Percentiles rank a stretch among this genome's conserved stretches.
Conservation (phyloP, 2,797 vertebrate genomes). For the Mus spretus region DNA sequence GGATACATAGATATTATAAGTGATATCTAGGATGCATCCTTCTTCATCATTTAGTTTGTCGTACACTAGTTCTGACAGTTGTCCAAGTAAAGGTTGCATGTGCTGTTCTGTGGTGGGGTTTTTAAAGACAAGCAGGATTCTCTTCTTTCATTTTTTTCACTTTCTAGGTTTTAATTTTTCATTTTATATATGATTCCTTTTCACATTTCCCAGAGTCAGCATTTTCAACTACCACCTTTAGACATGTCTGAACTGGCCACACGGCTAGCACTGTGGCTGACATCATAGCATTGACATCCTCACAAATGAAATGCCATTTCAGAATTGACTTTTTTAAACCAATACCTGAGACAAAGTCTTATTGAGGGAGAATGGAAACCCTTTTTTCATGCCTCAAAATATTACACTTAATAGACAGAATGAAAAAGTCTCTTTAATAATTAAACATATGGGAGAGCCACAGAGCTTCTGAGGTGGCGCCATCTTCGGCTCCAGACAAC, state of each 20-base stretch:
- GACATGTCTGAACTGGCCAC: not conserved
- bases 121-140: not conserved
- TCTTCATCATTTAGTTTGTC: not conserved
- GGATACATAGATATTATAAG: not conserved
- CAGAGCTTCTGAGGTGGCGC: too few species aligned
- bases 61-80: not conserved
- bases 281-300: not conserved
- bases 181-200: not conserved
- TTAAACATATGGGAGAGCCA: not conserved
- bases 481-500: too few species aligned
- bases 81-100: not conserved
- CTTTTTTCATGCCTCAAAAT: not conserved
- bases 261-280: not conserved
- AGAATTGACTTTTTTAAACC: not conserved
- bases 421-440: not conserved
- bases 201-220: not conserved
- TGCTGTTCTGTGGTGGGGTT: not conserved
- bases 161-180: not conserved
- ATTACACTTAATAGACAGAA: not conserved
- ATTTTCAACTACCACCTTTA: not conserved
- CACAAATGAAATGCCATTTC: not conserved
- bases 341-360: not conserved
- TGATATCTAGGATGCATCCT: not conserved
- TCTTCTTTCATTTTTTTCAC: not conserved
- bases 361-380: not conserved